Evolutionary conservation across 2,797 vertebrate genomes (phyloP).

Genomic region (Meriones psammophilus): DNA sequence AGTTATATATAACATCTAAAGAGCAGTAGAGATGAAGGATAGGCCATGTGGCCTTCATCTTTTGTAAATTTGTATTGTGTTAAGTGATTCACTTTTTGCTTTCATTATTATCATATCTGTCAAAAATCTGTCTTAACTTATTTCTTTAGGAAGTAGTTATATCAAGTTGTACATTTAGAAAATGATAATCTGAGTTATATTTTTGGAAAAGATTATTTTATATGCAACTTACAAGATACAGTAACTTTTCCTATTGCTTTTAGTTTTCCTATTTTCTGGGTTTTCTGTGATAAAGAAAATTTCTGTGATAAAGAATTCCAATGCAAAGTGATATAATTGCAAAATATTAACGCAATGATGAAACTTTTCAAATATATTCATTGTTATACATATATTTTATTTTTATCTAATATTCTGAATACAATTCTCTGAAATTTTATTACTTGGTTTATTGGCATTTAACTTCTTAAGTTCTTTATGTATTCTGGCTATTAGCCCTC

Average conservation of each 20-base stretch:
- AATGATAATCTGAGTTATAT: conserved; percentile 12
- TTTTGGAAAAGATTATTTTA: conserved; percentile 33
- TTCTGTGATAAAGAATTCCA: background rate
- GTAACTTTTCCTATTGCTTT: background rate
- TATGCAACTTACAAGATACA: background rate
- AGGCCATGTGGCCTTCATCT: background rate
- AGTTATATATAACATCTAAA: background rate
- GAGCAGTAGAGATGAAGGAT: background rate
- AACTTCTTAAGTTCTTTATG: no score
- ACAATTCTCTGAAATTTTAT: background rate
- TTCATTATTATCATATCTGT: background rate
- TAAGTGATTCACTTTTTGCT: background rate
- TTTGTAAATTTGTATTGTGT: background rate
- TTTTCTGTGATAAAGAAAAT: background rate
- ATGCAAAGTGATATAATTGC: background rate
- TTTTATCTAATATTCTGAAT: background rate
- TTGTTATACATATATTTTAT: background rate
- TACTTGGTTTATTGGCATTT: no score
- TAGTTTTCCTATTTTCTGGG: background rate
- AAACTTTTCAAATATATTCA: background rate
- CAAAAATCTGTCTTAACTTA: conserved; percentile 10
- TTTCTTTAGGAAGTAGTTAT: background rate
- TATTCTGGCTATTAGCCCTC: no score
- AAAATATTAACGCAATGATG: conserved; percentile 17
- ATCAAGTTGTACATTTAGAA: background rate